Conservation (phyloP, 2,113 vertebrate genomes). For the Choloepus hoffmanni region DNA sequence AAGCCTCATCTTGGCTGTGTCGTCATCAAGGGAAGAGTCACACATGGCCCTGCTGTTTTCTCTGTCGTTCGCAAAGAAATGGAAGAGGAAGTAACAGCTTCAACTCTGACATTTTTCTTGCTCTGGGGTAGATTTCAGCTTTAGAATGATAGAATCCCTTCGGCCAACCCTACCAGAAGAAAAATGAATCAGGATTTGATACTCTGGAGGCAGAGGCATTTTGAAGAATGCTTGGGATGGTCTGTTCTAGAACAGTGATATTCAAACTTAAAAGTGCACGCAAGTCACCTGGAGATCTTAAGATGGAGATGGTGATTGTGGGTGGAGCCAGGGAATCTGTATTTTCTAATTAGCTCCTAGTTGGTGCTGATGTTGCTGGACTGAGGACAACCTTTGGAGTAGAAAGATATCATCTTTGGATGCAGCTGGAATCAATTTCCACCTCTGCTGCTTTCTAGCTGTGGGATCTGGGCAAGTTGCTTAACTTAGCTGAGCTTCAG, state of each 20-base stretch:
- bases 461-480: neutral
- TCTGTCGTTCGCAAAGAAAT: constrained; percentile 58
- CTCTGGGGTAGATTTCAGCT: constrained; percentile 61
- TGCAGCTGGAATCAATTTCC: neutral
- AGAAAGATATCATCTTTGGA: neutral
- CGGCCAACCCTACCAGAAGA: neutral
- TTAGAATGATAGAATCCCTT: neutral
- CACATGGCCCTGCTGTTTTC: constrained; percentile 63
- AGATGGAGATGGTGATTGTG: neutral
- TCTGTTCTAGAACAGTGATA: neutral
- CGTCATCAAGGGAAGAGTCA: constrained; percentile 43
- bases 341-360: neutral
- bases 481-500: neutral
- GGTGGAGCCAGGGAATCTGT: neutral
- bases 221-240: neutral
- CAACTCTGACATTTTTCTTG: constrained; percentile 52
- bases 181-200: neutral
- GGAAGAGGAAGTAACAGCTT: constrained; percentile 69
- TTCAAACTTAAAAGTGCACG: neutral
- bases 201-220: neutral
- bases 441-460: neutral
- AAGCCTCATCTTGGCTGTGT: constrained; percentile 61
- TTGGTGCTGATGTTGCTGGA: neutral
- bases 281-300: neutral
- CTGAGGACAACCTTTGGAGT: neutral